Evolutionary conservation across 2,113 vertebrate genomes (phyloP).

Genomic region (Larimichthys crocea): DNA sequence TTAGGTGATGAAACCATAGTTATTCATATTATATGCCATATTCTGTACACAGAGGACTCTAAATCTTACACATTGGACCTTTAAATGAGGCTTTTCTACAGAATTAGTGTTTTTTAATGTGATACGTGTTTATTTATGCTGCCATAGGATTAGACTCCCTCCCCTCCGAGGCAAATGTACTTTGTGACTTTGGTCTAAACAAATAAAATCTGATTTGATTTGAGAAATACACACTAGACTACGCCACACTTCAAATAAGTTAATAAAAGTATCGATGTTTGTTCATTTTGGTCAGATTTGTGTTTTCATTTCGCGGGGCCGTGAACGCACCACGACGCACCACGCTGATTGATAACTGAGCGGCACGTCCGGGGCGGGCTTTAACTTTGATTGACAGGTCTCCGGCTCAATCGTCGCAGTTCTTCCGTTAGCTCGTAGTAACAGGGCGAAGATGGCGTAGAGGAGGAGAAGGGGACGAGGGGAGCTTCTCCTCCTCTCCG

Average conservation of each 20-base stretch:
- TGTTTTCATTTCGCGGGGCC: neutral
- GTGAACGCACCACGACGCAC: neutral
- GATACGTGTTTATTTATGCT: too few species aligned
- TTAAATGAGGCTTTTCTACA: neutral
- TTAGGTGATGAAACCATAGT: too few species aligned
- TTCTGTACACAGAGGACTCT: too few species aligned
- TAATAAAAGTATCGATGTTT: neutral
- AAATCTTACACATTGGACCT: too few species aligned
- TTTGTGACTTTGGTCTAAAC: too few species aligned
- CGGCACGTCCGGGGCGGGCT: constrained; percentile 64
- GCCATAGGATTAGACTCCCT: too few species aligned
- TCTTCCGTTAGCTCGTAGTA: constrained; percentile 35
- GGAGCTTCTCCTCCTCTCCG: constrained; percentile 54
- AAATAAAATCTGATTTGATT: too few species aligned
- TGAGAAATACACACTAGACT: neutral
- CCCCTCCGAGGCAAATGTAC: too few species aligned
- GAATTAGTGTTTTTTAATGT: neutral
- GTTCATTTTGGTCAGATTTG: neutral
- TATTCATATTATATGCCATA: too few species aligned
- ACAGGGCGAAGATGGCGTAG: constrained; percentile 77
- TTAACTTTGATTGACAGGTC: constrained; percentile 65
- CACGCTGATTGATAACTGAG: neutral
- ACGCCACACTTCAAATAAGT: neutral
- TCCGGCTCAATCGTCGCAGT: constrained; percentile 14
- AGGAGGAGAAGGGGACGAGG: constrained; percentile 41